A percentile compares a stretch with the other conserved stretches of the same genome.
Evolutionary conservation across 1,140 invertebrate species (phyloP).

Genomic region (Drosophila aff.): DNA sequence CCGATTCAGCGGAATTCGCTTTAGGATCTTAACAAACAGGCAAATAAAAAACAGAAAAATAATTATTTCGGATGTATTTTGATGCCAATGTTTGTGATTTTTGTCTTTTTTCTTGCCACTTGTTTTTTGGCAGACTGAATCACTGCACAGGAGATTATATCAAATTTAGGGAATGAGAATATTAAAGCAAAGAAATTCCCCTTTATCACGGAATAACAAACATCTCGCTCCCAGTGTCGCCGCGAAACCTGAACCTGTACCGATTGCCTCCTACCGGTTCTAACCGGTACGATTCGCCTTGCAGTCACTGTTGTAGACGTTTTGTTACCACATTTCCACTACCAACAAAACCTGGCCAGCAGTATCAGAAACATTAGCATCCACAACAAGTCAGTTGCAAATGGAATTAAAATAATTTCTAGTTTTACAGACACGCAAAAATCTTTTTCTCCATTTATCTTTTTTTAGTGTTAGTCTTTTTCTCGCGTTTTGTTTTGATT

Average conservation of each 20-base stretch:
- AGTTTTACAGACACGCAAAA: conserved; percentile 21
- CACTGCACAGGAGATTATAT: conserved; percentile 5
- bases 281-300: conserved; percentile 63
- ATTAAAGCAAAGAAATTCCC: conserved; percentile 15
- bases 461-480: conserved; percentile 13
- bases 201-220: conserved; percentile 11
- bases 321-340: conserved; percentile 40
- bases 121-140: conserved; percentile 11
- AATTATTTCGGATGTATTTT: conserved; percentile 25
- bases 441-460: conserved; percentile 1
- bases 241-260: conserved; percentile 51
- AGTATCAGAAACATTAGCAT: conserved; percentile 14
- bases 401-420: conserved; percentile 68
- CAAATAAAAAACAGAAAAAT: conserved; percentile 32
- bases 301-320: conserved; percentile 31
- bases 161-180: conserved; percentile 3
- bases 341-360: conserved; percentile 18
- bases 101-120: conserved; percentile 20
- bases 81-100: background rate
- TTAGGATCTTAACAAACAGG: conserved; percentile 17
- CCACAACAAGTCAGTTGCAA: conserved; percentile 39
- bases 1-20: conserved; percentile 37
- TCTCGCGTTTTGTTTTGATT: conserved; percentile 57
- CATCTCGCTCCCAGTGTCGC: conserved; percentile 10
- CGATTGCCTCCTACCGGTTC: conserved; percentile 62